Evolutionary conservation across 2,888 invertebrate genomes (phyloP).

Genomic region (Drosophila meridionalis): DNA sequence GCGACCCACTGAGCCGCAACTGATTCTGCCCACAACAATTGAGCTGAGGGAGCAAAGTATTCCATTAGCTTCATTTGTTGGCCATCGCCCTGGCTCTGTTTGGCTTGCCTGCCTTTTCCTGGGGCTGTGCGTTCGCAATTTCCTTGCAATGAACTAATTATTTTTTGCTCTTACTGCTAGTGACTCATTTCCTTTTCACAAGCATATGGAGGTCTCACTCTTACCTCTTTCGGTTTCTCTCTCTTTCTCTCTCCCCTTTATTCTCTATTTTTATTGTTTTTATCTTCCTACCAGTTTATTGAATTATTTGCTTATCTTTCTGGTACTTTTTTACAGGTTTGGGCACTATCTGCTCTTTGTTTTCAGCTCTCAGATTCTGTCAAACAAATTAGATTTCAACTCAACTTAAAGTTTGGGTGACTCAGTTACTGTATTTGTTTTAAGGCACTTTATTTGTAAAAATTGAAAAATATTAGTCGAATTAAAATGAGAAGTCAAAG

Average conservation of each 20-base stretch:
- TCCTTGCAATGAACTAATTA: conserved; percentile 72
- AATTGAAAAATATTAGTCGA: neutral
- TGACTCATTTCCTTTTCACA: conserved; percentile 4
- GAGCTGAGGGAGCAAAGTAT: neutral
- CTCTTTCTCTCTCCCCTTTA: neutral
- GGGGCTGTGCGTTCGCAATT: conserved; percentile 20
- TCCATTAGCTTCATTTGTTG: conserved; percentile 28
- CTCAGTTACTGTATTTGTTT: neutral
- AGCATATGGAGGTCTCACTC: conserved; percentile 8
- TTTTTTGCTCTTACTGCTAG: conserved; percentile 62
- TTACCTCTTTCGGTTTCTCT: neutral
- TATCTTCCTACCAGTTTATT: neutral
- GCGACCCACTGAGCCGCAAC: neutral
- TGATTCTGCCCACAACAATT: neutral
- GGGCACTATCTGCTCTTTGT: neutral
- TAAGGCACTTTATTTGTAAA: neutral
- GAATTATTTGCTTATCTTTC: conserved; percentile 12
- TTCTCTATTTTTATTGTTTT: neutral
- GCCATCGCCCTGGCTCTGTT: neutral
- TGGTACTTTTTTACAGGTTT: neutral
- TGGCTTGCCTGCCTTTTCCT: neutral
- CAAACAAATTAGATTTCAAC: neutral
- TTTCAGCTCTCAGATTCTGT: neutral
- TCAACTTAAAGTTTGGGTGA: neutral
- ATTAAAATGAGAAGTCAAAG: neutral